Evolutionary conservation across 2,797 vertebrate genomes (phyloP).

Genomic region (Aplochiton taeniatus): DNA sequence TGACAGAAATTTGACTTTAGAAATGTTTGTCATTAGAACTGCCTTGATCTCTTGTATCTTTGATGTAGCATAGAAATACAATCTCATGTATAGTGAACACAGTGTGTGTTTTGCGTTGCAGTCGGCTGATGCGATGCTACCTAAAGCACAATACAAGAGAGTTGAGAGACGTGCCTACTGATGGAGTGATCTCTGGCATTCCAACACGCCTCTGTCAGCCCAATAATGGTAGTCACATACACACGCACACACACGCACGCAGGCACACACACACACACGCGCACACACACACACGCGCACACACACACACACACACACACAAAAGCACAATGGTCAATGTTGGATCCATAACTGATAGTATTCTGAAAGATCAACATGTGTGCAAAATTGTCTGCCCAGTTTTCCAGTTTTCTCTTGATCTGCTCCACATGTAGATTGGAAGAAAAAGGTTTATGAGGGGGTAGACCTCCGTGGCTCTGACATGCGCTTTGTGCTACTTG

Average conservation of each 20-base stretch:
- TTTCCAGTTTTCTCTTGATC: not conserved
- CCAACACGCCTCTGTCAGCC: conserved; percentile 47
- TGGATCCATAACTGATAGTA: too few species aligned
- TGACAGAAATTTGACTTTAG: not conserved
- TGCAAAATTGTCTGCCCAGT: not conserved
- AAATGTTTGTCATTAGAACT: not conserved
- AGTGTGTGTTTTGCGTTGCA: conserved; percentile 17
- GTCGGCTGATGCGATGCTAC: conserved; percentile 27
- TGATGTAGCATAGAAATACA: not conserved
- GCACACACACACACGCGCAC: too few species aligned
- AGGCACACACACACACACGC: too few species aligned
- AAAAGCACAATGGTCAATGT: too few species aligned
- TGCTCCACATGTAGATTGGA: conserved; percentile 51
- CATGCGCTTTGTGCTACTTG: conserved; percentile 24
- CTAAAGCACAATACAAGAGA: conserved; percentile 47
- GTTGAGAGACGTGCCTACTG: not conserved
- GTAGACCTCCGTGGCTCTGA: conserved; percentile 46
- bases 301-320: too few species aligned
- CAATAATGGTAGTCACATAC: conserved; percentile 35
- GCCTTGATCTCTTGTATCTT: not conserved
- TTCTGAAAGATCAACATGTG: not conserved
- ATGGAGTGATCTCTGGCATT: conserved; percentile 46
- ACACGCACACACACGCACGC: too few species aligned
- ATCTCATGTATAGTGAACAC: not conserved
- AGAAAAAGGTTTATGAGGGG: conserved; percentile 10